phyloP scores from a whole-genome alignment of 2,113 vertebrate genomes.

The Rattus norvegicus region GRCr8 NC_086039.1:36029501-36030000 shows the following conservation, averaged over 20 bases:
- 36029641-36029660: background rate
- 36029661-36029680: background rate
- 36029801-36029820: background rate
- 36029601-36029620: background rate
- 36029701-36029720: background rate
- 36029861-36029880: conserved; percentile 14
- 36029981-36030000: conserved; percentile 16
- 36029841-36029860: background rate
- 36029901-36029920: conserved; percentile 2
- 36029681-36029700: background rate
- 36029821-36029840: background rate
- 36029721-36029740: background rate
- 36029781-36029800: conserved; percentile 35
- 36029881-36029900: conserved; percentile 37
- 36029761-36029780: conserved; percentile 17
- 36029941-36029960: background rate
- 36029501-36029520: background rate
- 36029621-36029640: background rate
- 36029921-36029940: conserved; percentile 54
- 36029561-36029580: background rate
- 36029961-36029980: conserved; percentile 22
- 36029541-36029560: background rate
- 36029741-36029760: background rate
- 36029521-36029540: background rate
- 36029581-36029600: conserved; percentile 6